Conservation (phyloP, 2,888 invertebrate species). For the Brassicogethes aeneus region DNA sequence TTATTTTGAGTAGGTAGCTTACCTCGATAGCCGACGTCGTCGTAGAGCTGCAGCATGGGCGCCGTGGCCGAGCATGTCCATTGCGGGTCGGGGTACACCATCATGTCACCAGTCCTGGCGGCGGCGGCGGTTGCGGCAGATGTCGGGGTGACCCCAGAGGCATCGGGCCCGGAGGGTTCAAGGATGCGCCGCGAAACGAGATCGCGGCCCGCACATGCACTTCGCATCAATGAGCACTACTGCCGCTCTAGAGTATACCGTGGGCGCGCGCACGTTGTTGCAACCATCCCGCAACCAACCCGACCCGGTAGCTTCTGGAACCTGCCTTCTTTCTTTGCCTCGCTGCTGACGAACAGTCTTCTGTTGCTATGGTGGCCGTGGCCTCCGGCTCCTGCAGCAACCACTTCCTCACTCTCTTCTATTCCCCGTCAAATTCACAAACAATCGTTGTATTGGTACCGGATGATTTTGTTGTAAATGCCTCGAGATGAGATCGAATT, state of each 20-base stretch:
- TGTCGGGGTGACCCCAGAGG: conserved; percentile 24
- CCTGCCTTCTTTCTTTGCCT: no score
- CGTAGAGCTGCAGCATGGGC: conserved; percentile 56
- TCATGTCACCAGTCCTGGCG: conserved; percentile 32
- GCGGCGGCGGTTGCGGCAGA: conserved; percentile 21
- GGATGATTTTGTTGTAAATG: no score
- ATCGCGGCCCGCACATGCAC: conserved; percentile 37
- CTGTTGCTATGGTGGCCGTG: conserved; percentile 13
- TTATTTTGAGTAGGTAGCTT: no score
- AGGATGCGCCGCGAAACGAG: conserved; percentile 35
- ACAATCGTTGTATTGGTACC: background rate
- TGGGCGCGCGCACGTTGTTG: conserved; percentile 16
- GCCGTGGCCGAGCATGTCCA: conserved; percentile 45
- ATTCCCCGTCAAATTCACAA: background rate
- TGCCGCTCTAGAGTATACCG: conserved; percentile 10
- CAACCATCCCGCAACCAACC: conserved; percentile 17
- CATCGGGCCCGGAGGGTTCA: conserved; percentile 30
- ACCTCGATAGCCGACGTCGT: conserved; percentile 56
- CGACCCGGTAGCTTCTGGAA: conserved; percentile 1
- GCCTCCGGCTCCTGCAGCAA: conserved; percentile 1
- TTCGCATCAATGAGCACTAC: conserved; percentile 34
- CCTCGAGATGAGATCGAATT: no score
- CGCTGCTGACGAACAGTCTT: no score
- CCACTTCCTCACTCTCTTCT: conserved; percentile 7
- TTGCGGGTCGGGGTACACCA: conserved; percentile 58